phyloP scores from a whole-genome alignment of 2,888 invertebrate species.

The Apoderus coryli region DNA sequence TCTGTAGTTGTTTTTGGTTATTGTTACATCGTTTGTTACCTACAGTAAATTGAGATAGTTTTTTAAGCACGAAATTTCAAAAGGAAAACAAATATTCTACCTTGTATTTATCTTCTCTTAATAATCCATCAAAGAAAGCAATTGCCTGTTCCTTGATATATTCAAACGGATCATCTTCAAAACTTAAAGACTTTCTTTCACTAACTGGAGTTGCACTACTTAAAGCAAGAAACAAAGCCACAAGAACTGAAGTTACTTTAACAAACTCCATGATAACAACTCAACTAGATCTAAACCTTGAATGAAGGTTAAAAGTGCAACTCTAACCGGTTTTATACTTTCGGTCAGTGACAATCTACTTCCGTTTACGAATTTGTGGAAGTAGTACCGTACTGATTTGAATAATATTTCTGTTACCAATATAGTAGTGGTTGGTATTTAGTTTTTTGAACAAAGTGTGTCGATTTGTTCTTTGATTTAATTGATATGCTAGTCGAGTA shows the following conservation, averaged over 20 bases:
- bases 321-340: too few species aligned
- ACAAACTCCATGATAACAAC: conserved; percentile 17
- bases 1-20: conserved; percentile 54
- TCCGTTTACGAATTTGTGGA: too few species aligned
- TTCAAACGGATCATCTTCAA: conserved; percentile 63
- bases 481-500: too few species aligned
- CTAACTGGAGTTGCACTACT: conserved; percentile 50
- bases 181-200: conserved; percentile 60
- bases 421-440: too few species aligned
- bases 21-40: conserved; percentile 61
- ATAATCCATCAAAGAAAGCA: conserved; percentile 47
- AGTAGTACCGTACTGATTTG: too few species aligned
- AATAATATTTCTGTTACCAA: too few species aligned
- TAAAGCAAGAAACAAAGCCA: conserved; percentile 33
- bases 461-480: too few species aligned
- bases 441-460: too few species aligned
- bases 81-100: conserved; percentile 8
- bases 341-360: too few species aligned
- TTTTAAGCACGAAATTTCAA: not conserved
- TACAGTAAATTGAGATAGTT: conserved; percentile 26
- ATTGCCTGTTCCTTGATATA: conserved; percentile 73
- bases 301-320: too few species aligned
- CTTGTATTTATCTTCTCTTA: conserved; percentile 51
- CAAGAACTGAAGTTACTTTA: conserved; percentile 23
- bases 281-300: too few species aligned